Base-by-base conservation (phyloP, 1,140 invertebrate species). In the Holotrichia oblita region DNA sequence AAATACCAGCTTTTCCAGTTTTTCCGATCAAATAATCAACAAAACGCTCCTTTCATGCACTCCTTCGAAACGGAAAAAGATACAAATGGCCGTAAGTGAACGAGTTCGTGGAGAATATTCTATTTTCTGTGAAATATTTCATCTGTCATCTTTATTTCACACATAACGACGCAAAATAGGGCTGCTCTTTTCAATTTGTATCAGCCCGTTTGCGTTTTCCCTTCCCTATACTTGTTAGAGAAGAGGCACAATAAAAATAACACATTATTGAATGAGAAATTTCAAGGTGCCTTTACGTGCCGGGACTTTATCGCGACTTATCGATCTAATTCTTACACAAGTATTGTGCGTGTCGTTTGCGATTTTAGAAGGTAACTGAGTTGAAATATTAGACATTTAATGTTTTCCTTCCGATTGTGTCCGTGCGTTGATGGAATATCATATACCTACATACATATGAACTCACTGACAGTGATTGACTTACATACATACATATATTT, bases 81-180 rank as follows among this genome's bases (percentile, higher is more conserved):
- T 69, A 69, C 61, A 69, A 69, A 69, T 69, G 61, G 61, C 61
- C 61, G 61, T 69, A 69, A 69, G 61, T 69, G 61, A 69, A 69
- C 61, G 61, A 69, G 61, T 69, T 69, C 61, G 27, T 10, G 3
- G 61, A 14, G 61, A 69, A 69, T 61, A 61, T 69, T 69, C 22
- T 69, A 69, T 69, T 69, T 69, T 17, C 61, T 22, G 61, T 69
- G 61, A 69, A 69, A 69, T 69, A 69, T 69, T 69, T 69, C 61
- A 69, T 69, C 61, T 69, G 61, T 69, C 61, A 69, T 69, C 61
- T 22, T 69, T 69, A 69, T 69, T 69, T 69, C 61, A 69, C 27
- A 27, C 61, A 69, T 69, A 27, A 69, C 61, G 61, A 34, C 61
- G 61, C 12, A 22, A 69, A 69, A 27, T 27, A 34, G 22, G 61